Conservation (phyloP, 1,140 invertebrate species). For the Bombus turneri region DNA sequence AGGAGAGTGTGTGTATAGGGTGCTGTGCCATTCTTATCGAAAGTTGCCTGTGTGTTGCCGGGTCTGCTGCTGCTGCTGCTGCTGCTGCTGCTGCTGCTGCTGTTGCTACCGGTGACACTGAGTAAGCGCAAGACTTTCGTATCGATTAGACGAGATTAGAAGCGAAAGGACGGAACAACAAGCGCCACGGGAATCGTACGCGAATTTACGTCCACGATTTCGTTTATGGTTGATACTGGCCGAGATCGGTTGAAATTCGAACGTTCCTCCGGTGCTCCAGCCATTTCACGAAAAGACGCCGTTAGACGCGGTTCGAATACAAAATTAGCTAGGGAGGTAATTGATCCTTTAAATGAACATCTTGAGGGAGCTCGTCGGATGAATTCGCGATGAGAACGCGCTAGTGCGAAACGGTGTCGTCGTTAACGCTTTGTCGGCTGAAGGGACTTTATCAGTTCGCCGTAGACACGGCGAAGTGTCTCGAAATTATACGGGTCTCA, state of each 20-base stretch:
- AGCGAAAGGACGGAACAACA: conserved; percentile 11
- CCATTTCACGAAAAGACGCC: conserved; percentile 7
- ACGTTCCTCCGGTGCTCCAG: not conserved
- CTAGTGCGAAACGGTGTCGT: conserved; percentile 48
- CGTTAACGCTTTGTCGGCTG: conserved; percentile 25
- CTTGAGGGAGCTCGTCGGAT: conserved; percentile 33
- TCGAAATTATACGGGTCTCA: conserved; percentile 14
- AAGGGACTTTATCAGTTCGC: conserved; percentile 15
- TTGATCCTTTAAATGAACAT: conserved; percentile 47
- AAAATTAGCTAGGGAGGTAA: conserved; percentile 39
- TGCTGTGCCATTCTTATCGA: conserved; percentile 51
- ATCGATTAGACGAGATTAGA: conserved; percentile 68
- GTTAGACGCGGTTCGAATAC: conserved; percentile 41
- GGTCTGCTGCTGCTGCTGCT: not conserved
- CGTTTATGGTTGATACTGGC: not conserved
- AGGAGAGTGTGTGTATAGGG: conserved; percentile 12
- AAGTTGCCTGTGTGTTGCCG: conserved; percentile 54
- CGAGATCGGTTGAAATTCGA: not conserved
- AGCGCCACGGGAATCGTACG: not conserved
- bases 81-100: conserved; percentile 19
- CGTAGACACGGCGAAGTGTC: not conserved
- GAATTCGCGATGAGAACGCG: conserved; percentile 49
- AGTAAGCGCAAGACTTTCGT: conserved; percentile 65
- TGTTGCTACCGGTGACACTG: conserved; percentile 65
- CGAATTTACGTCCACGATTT: conserved; percentile 27